These are phyloP conservation scores for Galbula dea DNA, from an alignment of 2,113 vertebrate species.

Conservation along the genomic window DNA sequence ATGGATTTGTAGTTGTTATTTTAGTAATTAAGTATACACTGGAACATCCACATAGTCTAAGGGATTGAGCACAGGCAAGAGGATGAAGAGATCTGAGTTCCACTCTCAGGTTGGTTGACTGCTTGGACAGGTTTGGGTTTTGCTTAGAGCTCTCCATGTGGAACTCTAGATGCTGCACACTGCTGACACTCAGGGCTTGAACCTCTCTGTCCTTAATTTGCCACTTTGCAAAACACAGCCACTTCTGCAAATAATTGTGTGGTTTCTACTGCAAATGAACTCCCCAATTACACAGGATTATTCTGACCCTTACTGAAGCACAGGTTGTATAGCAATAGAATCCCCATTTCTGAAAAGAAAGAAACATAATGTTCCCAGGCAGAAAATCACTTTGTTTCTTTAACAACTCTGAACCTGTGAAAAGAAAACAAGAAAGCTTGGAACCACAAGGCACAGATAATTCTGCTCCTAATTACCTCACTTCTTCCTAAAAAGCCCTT, in stretches of 20 bases:
- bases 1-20: background rate
- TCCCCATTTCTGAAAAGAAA: rapidly evolving
- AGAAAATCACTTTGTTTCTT: background rate
- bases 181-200: background rate
- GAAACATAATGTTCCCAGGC: background rate
- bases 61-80: background rate
- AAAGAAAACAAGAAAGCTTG: background rate
- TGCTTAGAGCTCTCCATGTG: background rate
- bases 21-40: background rate
- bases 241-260: background rate
- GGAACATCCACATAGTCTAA: background rate
- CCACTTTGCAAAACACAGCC: background rate
- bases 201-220: background rate
- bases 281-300: background rate
- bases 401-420: background rate
- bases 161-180: background rate
- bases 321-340: background rate
- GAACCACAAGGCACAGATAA: background rate
- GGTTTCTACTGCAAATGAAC: background rate
- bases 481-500: background rate
- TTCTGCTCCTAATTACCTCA: background rate
- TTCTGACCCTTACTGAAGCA: slow-evolving; percentile 14
- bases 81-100: background rate
- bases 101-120: background rate
- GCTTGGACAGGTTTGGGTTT: background rate